Evolutionary conservation across 2,888 invertebrate species (phyloP), one percentile per base, ranked within the genome.

Genomic region (Synanthedon myopaeformis): DNA sequence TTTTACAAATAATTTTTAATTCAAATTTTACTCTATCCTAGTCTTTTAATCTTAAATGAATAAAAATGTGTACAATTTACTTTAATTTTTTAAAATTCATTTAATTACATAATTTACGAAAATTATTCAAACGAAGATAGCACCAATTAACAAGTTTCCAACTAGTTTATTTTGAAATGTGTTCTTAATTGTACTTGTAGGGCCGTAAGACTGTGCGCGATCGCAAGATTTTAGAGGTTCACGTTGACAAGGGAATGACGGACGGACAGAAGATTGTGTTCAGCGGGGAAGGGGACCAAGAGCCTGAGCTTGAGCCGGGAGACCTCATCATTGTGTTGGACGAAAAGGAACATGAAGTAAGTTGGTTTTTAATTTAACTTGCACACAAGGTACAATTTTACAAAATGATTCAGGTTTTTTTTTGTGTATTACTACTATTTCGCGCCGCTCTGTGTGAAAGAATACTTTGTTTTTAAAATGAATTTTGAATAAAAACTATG

Each of bases 191-290:
- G 35, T 35, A 10, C 35, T 35, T 35, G 35, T 65, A 87, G 72
- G 99, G 98, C 12, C 93, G 93, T 60, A 99, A 98, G 79, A 95
- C 96, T 6, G 89, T 94, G 8, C 91, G 95, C 53, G 96, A 97
- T 66, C 92, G 97, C 56, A 98, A 97, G 82, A 96, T 98, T 61
- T 85, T 99, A 2, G 98, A 99, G 80, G 98, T 98, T 12, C 95
- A 97, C 72, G 93, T 98, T 53, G 97, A 98, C 62, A 91, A 94
- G 84, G 97, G 99, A 55, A 98, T 98, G 98, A 90, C 90, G 51
- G 97, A 98, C 76, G 97, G 96, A 1, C 98, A 99, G 77, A 97
- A 96, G 85, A 96, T 99, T 59, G 90, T 93, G 28, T 98, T 98
- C 75, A 89, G 90, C 59, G 98, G 98, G 0, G 98, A 99, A 82